phyloP scores from a whole-genome alignment of 2,113 vertebrate genomes.

The Aix galericulata region DNA sequence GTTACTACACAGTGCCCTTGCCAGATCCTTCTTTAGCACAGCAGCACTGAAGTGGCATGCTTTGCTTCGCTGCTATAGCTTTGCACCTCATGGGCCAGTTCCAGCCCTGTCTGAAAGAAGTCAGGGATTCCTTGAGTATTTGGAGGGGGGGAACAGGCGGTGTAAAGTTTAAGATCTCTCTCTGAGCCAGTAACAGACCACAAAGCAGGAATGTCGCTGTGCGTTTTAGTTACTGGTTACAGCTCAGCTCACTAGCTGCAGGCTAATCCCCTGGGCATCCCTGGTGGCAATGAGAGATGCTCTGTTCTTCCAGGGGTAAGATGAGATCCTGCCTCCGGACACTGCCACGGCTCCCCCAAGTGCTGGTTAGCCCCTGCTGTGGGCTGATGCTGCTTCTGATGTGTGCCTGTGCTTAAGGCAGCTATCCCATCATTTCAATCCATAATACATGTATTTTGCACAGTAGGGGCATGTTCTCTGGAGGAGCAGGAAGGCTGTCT shows the following conservation, averaged over 20 bases:
- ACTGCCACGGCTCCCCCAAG: not conserved
- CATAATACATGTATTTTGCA: not conserved
- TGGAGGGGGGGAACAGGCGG: not conserved
- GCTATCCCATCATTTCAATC: not conserved
- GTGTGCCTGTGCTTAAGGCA: not conserved
- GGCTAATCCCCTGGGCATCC: conserved; percentile 17
- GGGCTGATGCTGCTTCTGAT: not conserved
- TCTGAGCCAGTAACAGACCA: not conserved
- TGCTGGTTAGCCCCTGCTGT: not conserved
- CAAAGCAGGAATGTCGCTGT: not conserved
- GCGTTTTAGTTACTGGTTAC: conserved; percentile 5
- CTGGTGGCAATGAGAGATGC: not conserved
- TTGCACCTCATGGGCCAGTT: not conserved
- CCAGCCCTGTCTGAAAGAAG: not conserved
- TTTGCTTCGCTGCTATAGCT: not conserved
- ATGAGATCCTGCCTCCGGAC: not conserved
- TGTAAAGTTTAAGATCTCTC: not conserved
- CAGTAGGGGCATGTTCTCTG: not conserved
- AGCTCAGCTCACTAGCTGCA: conserved; percentile 35
- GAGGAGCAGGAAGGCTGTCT: not conserved
- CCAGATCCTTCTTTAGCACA: not conserved
- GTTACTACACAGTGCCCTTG: not conserved
- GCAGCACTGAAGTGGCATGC: not conserved
- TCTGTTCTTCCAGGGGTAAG: conserved; percentile 14
- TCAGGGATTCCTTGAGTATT: not conserved